Percentiles rank a stretch among this genome's conserved stretches.
Conservation (phyloP, 2,113 vertebrate genomes). For the Zeus faber region DNA sequence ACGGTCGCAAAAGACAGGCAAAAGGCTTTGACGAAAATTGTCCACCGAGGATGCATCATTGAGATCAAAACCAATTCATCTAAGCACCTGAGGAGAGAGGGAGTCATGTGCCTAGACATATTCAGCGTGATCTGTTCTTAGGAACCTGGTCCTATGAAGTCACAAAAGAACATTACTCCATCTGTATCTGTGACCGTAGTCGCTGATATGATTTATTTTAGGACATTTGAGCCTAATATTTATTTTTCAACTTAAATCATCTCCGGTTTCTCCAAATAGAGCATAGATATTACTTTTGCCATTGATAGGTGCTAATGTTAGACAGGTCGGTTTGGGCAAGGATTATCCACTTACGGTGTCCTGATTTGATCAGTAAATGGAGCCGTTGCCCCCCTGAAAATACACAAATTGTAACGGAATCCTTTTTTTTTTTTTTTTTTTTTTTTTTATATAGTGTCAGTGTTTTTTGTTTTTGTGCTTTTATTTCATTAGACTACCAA, state of each 20-base stretch:
- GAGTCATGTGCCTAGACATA: constrained; percentile 52
- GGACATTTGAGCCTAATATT: neutral
- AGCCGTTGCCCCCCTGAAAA: constrained; percentile 51
- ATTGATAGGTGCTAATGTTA: constrained; percentile 46
- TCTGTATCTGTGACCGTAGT: constrained; percentile 33
- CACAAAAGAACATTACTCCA: constrained; percentile 41
- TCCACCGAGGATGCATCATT: constrained; percentile 54
- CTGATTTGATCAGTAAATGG: constrained; percentile 51
- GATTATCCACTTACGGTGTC: constrained; percentile 44
- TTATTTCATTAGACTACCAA: constrained; percentile 32
- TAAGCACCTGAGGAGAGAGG: constrained; percentile 43
- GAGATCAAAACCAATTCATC: constrained; percentile 22
- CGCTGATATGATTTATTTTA: neutral
- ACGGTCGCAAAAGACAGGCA: constrained; percentile 36
- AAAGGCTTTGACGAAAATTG: constrained; percentile 51
- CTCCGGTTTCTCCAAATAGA: constrained; percentile 47
- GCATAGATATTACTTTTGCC: constrained; percentile 39
- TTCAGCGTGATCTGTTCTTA: constrained; percentile 20
- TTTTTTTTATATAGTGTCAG: constrained; percentile 48
- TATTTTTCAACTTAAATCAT: constrained; percentile 11
- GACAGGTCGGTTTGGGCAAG: constrained; percentile 44
- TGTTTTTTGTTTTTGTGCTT: constrained; percentile 58
- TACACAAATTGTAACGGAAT: constrained; percentile 37
- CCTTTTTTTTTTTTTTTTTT: constrained; percentile 54
- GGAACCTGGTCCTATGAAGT: constrained; percentile 19